Evolutionary conservation across 2,797 vertebrate species (phyloP).

Genomic region (Rhinophrynus dorsalis): DNA sequence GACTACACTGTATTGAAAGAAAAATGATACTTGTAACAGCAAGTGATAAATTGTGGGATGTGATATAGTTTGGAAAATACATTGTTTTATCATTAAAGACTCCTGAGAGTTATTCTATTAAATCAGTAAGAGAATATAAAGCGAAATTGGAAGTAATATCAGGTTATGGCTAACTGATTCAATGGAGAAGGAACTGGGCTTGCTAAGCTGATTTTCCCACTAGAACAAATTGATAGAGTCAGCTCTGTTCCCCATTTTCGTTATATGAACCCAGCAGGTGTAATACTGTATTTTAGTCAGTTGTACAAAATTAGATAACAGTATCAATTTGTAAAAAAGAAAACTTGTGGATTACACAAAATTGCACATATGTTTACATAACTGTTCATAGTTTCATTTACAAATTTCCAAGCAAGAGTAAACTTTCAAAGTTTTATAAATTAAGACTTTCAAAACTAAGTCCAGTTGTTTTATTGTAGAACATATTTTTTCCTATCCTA

Average conservation of each 20-base stretch:
- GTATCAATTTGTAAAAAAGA: constrained; percentile 24
- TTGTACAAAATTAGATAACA: constrained; percentile 38
- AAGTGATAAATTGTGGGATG: background rate
- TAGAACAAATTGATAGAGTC: constrained; percentile 38
- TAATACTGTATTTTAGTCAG: constrained; percentile 34
- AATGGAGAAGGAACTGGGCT: constrained; percentile 18
- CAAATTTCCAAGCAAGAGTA: background rate
- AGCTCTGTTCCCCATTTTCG: constrained; percentile 20
- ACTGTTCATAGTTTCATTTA: constrained; percentile 6
- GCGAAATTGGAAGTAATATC: constrained; percentile 28
- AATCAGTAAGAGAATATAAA: constrained; percentile 42
- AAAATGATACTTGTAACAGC: background rate
- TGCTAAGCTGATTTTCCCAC: constrained; percentile 30
- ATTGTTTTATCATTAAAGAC: constrained; percentile 24
- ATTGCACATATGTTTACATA: constrained; percentile 45
- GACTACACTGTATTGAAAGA: background rate
- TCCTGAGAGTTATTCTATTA: constrained; percentile 30
- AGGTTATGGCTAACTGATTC: constrained; percentile 37
- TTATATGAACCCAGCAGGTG: constrained; percentile 35
- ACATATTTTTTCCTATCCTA: too few relatives aligned
- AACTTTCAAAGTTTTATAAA: background rate
- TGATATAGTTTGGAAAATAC: constrained; percentile 6
- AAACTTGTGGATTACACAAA: constrained; percentile 38
- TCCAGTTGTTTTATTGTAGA: background rate
- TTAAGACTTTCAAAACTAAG: background rate